Percentiles rank a stretch among this genome's conserved stretches.
These are phyloP conservation scores for Diorhabda elongata DNA, from an alignment of 1,140 invertebrate genomes.

Conservation along the genomic window DNA sequence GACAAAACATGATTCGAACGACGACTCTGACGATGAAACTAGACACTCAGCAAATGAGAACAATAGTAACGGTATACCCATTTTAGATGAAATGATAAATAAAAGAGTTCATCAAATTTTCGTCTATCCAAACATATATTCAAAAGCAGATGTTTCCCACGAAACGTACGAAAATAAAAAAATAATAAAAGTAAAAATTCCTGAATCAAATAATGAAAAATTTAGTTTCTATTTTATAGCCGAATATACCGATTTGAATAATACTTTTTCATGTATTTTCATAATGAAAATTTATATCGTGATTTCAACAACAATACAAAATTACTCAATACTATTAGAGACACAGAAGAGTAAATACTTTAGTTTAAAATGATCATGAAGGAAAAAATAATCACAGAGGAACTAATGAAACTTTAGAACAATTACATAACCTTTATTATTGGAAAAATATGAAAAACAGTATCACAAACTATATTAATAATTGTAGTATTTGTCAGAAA, in stretches of 20 bases:
- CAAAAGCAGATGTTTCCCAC: not conserved
- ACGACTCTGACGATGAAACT: not conserved
- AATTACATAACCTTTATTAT: slow-evolving; percentile 23
- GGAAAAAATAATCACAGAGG: slow-evolving; percentile 2
- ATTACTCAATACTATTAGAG: slow-evolving; percentile 16
- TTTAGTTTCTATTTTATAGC: slow-evolving; percentile 15
- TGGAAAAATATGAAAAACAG: slow-evolving; percentile 16
- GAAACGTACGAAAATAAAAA: too few relatives aligned
- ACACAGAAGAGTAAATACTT: slow-evolving; percentile 20
- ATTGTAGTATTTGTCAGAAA: not conserved
- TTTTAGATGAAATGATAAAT: slow-evolving; percentile 9
- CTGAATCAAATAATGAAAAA: slow-evolving; percentile 16
- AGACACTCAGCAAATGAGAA: not conserved
- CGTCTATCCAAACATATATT: slow-evolving; percentile 8
- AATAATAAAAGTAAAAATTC: not conserved
- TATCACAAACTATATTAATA: slow-evolving; percentile 25
- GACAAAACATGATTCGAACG: not conserved
- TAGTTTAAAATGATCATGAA: slow-evolving; percentile 23
- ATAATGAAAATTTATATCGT: not conserved
- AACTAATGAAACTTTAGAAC: slow-evolving; percentile 17
- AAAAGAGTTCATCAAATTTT: slow-evolving; percentile 9
- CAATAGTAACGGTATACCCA: not conserved
- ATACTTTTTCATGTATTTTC: slow-evolving; percentile 21
- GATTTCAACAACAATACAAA: slow-evolving; percentile 2
- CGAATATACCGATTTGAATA: slow-evolving; percentile 12